Base-by-base conservation (phyloP, 2,888 invertebrate species). In the Teleiodes luculella region DNA sequence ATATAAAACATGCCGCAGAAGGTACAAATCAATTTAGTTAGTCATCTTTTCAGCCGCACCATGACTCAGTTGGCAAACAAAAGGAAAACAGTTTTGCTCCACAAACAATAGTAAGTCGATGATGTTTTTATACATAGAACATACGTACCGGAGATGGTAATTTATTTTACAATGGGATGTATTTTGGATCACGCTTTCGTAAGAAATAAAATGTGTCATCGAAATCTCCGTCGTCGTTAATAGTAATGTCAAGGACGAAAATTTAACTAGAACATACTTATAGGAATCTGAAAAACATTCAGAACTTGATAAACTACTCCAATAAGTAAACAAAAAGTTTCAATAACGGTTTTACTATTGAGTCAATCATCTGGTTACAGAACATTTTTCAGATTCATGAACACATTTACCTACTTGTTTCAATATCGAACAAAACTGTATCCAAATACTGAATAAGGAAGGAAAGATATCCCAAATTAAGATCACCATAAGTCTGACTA, bases 11-110 rank as follows among this genome's bases (percentile, higher is more conserved):
- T 81, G 82, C 80, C 14, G n/a, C 28, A 28, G 28, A 43, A 43
- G 43, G 43, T 63, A 72, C 76, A 78, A 84, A 84, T 83, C 81
- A 83, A 80, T 81, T 78, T 80, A 78, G 75, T 84, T 83, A 85
- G 83, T 86, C 84, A 84, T 81, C 78, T 75, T 66, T 67, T 61
- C 64, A 43, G 43, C 63, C 59, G 58, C 6, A 24, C 56, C 66
- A 74, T 85, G 86, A 86, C 79, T 85, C 83, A 86, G 60, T 58
- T 53, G 57, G 64, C 66, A 71, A 72, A 79, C 79, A 76, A 77
- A 72, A 69, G 67, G 64, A 57, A 56, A 61, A 61, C 59, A 45
- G 56, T 63, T 52, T 11, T 52, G 52, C 56, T 55, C 37, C 36
- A 41, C 62, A 59, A 64, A 72, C 66, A 70, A 67, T 68, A 62